A percentile compares a stretch with the other conserved stretches of the same genome.
Evolutionary conservation across 2,888 invertebrate genomes (phyloP).

Genomic region (Liodrosophila aerea): DNA sequence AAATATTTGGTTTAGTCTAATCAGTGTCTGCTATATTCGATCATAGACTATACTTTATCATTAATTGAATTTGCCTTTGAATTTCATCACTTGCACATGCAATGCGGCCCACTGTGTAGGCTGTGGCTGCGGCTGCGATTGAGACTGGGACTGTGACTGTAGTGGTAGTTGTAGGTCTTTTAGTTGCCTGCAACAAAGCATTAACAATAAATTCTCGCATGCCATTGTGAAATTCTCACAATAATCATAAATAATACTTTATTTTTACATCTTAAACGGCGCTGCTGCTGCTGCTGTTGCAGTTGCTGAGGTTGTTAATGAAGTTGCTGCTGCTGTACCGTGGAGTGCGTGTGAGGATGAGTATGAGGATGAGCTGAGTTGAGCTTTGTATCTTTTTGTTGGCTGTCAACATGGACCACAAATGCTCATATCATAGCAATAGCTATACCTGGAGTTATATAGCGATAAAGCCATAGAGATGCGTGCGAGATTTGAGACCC

Average conservation of each 20-base stretch:
- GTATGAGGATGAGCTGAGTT: conserved; percentile 11
- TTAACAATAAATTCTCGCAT: conserved; percentile 80
- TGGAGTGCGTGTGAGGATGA: conserved; percentile 17
- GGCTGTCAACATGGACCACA: conserved; percentile 62
- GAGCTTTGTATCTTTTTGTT: conserved; percentile 36
- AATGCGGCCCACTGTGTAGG: too few relatives aligned
- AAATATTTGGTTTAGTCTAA: too few relatives aligned
- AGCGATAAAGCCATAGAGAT: conserved; percentile 7
- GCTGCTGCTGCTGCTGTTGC: conserved; percentile 25
- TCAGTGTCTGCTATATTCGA: too few relatives aligned
- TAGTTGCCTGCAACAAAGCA: conserved; percentile 47
- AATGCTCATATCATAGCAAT: conserved; percentile 46
- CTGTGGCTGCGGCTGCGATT: too few relatives aligned
- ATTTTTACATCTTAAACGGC: conserved; percentile 75
- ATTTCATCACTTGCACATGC: too few relatives aligned
- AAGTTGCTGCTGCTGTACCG: conserved; percentile 66
- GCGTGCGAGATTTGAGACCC: conserved; percentile 11
- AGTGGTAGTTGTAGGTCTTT: conserved; percentile 7
- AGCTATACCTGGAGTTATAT: background rate
- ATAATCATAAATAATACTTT: conserved; percentile 79
- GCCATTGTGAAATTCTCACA: conserved; percentile 81
- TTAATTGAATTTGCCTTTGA: too few relatives aligned
- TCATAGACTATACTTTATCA: too few relatives aligned
- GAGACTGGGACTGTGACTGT: too few relatives aligned
- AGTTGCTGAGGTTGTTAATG: conserved; percentile 48